Base-by-base conservation (phyloP, 1,140 invertebrate species). In the Hydropsyche tenuis region DNA sequence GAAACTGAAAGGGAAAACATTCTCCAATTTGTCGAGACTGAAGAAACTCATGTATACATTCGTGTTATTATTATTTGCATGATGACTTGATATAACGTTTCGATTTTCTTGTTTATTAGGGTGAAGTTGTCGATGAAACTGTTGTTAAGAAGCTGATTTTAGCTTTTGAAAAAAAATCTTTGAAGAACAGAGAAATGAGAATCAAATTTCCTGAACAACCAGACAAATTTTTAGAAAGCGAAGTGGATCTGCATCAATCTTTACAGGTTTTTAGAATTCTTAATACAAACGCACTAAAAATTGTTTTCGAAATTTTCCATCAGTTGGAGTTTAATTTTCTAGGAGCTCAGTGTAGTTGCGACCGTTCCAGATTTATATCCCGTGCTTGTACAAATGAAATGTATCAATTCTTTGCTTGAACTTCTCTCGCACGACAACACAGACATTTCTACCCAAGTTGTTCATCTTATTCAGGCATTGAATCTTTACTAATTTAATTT, bases 161-260 rank as follows among this genome's bases (percentile, higher is more conserved):
- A 14, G 87, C 93, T 56, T 97, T 99, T 87, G 98, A 99, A 81
- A 99, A 99, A 80, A 90, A 93, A 81, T 92, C 93, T 48, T 85
- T 97, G 0, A 96, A 93, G 83, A 99, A 99, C 83, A 93, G 98
- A 81, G 97, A 99, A 86, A 96, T 98, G 92, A 89, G 98, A 78
- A 98, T 99, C 0, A 99, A 99, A 84, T 99, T 96, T 86, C 94
- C 96, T 1, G 97, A 99, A 83, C 90, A 94, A 78, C 96, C 98
- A 46, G 95, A 98, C 81, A 98, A 97, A 83, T 99, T 99, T 85
- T 98, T 99, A 96, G 97, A 99, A 78, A 98, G 97, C 64, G 98
- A 99, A 87, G 85, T 99, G 11, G 96, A 99, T 84, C 84, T 99
- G 51, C 94, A 98, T 85, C 94, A 95, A 79, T 90, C 92, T 1